A percentile compares a stretch with the other conserved stretches of the same genome.
These are phyloP conservation scores for Bufotes viridis DNA, from an alignment of 2,797 vertebrate genomes.

Conservation along the genomic window DNA sequence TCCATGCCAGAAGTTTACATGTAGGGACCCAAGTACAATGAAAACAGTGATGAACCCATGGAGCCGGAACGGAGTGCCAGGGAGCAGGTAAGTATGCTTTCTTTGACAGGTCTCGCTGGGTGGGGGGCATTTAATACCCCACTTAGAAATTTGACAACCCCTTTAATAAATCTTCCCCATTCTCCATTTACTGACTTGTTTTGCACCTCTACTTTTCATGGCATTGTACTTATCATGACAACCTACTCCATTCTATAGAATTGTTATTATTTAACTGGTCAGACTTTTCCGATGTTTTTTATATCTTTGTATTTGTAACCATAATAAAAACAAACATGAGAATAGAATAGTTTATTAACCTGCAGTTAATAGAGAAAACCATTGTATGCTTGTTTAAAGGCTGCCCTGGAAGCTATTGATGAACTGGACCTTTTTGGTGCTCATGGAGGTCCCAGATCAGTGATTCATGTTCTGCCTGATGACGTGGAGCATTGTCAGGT, in stretches of 20 bases:
- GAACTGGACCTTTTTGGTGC: constrained; percentile 97
- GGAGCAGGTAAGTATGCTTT: too few relatives aligned
- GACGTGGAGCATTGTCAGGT: constrained; percentile 99
- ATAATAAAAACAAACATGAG: background rate
- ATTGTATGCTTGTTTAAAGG: constrained; percentile 74
- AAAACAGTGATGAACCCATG: too few relatives aligned
- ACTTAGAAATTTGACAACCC: too few relatives aligned
- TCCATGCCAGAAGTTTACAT: too few relatives aligned
- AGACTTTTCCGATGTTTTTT: background rate
- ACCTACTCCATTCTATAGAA: background rate
- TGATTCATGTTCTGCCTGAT: constrained; percentile 96
- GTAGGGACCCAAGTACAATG: too few relatives aligned
- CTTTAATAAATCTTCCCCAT: too few relatives aligned
- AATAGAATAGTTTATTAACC: background rate
- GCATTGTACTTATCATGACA: too few relatives aligned
- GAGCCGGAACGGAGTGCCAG: too few relatives aligned
- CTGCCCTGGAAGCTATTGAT: constrained; percentile 96
- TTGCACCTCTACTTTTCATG: too few relatives aligned
- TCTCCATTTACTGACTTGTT: too few relatives aligned
- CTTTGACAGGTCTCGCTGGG: too few relatives aligned
- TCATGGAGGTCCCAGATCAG: constrained; percentile 92
- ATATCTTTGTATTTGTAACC: background rate
- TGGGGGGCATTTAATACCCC: too few relatives aligned
- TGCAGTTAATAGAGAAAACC: background rate
- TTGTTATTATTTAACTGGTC: background rate